Percentiles rank a stretch among this genome's conserved stretches.
Conservation (phyloP, 2,888 invertebrate genomes). For the Nomada hirtipes region DNA sequence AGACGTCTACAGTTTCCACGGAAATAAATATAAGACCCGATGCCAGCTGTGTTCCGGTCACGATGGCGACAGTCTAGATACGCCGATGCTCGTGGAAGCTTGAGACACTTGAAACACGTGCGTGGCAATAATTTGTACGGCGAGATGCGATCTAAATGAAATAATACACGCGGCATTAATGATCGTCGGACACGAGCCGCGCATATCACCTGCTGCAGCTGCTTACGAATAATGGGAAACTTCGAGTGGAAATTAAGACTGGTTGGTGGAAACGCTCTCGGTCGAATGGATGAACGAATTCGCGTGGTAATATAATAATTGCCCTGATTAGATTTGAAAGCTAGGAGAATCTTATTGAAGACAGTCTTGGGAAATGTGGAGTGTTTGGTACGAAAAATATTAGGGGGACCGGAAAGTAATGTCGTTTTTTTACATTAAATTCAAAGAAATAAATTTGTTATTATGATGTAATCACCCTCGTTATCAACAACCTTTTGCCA, state of each 20-base stretch:
- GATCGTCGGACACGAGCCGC: conserved; percentile 47
- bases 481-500: too few relatives aligned
- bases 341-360: too few relatives aligned
- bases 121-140: conserved; percentile 52
- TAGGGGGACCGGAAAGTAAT: too few relatives aligned
- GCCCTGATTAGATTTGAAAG: not conserved
- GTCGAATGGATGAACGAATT: conserved; percentile 1
- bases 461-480: too few relatives aligned
- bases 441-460: too few relatives aligned
- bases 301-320: not conserved
- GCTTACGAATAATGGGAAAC: conserved; percentile 58
- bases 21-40: conserved; percentile 17
- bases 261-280: conserved; percentile 8
- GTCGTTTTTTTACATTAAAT: too few relatives aligned
- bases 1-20: conserved; percentile 6
- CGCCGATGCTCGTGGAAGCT: conserved; percentile 31
- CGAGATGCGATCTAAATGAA: conserved; percentile 65
- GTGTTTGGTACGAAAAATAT: too few relatives aligned
- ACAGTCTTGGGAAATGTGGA: too few relatives aligned
- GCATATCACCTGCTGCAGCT: conserved; percentile 63
- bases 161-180: conserved; percentile 58
- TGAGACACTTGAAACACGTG: conserved; percentile 35
- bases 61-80: not conserved
- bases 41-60: conserved; percentile 41
- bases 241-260: conserved; percentile 44